phyloP scores from a whole-genome alignment of 2,888 invertebrate species.

The Eupithecia subfuscata region DNA sequence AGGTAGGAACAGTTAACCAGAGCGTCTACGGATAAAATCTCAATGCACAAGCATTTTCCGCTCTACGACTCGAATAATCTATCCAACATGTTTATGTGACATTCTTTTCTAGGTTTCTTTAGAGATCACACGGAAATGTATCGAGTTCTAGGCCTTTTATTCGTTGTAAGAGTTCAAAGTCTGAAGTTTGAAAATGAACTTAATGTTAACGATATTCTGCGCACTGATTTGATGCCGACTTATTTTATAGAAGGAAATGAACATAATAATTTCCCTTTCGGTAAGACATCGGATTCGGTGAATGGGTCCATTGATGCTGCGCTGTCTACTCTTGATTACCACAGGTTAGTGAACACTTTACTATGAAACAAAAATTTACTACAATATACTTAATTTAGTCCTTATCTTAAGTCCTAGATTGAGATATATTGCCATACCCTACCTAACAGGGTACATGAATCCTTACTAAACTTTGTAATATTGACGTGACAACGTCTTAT shows the following conservation, averaged over 20 bases:
- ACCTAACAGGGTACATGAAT: no score
- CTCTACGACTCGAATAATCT: slow-evolving; percentile 73
- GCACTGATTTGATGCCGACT: slow-evolving; percentile 88
- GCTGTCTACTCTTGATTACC: slow-evolving; percentile 86
- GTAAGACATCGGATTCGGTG: slow-evolving; percentile 51
- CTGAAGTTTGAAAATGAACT: slow-evolving; percentile 66
- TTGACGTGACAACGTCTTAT: no score
- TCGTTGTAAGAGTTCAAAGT: slow-evolving; percentile 17
- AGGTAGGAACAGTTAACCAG: slow-evolving; percentile 56
- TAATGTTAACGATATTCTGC: slow-evolving; percentile 87
- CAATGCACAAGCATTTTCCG: slow-evolving; percentile 68
- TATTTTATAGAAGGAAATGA: slow-evolving; percentile 81
- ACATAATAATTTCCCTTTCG: slow-evolving; percentile 48
- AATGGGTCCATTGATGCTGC: slow-evolving; percentile 87
- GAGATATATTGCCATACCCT: no score
- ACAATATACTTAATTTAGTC: no score
- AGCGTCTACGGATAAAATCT: slow-evolving; percentile 56
- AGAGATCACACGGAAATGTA: slow-evolving; percentile 29
- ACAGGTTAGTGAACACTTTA: slow-evolving; percentile 80
- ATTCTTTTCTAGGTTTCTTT: slow-evolving; percentile 46
- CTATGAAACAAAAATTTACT: no score
- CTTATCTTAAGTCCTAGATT: no score
- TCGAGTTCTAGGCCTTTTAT: neutral
- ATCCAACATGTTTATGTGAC: slow-evolving; percentile 49
- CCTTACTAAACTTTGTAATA: no score